Conservation (phyloP, 2,888 invertebrate species). For the Drosophila phalerata region DNA sequence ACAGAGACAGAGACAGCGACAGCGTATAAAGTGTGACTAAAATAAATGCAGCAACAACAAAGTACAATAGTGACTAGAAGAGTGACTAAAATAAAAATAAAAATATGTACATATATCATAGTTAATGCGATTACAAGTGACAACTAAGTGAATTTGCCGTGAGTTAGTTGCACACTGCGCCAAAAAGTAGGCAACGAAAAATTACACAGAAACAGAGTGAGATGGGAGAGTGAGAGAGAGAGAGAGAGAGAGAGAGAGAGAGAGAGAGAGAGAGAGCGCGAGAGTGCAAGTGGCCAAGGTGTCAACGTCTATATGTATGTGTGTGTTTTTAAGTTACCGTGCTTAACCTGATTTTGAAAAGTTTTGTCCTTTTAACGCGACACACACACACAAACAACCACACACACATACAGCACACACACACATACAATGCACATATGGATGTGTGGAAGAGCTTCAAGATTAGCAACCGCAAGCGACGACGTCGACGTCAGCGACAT, state of each 20-base stretch:
- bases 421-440: slow-evolving; percentile 61
- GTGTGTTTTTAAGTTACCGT: slow-evolving; percentile 38
- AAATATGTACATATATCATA: slow-evolving; percentile 33
- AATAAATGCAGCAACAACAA: slow-evolving; percentile 45
- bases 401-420: slow-evolving; percentile 19
- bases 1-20: slow-evolving; percentile 56
- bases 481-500: slow-evolving; percentile 26
- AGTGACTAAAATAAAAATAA: slow-evolving; percentile 54
- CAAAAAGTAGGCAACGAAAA: slow-evolving; percentile 52
- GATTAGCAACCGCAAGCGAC: slow-evolving; percentile 50
- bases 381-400: slow-evolving; percentile 15
- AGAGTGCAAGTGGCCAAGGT: slow-evolving; percentile 40
- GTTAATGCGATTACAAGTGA: slow-evolving; percentile 75
- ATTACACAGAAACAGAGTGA: slow-evolving; percentile 2
- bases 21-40: slow-evolving; percentile 44
- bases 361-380: slow-evolving; percentile 63
- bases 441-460: slow-evolving; percentile 50
- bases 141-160: slow-evolving; percentile 69
- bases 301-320: slow-evolving; percentile 21
- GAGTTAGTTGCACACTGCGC: slow-evolving; percentile 55
- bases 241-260: slow-evolving; percentile 4
- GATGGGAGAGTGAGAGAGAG: slow-evolving; percentile 2
- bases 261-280: slow-evolving; percentile 1
- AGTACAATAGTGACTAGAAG: slow-evolving; percentile 43
- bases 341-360: slow-evolving; percentile 76